These are phyloP conservation scores for Cantharis rufa DNA, from an alignment of 2,888 invertebrate species.

Conservation along the genomic window DNA sequence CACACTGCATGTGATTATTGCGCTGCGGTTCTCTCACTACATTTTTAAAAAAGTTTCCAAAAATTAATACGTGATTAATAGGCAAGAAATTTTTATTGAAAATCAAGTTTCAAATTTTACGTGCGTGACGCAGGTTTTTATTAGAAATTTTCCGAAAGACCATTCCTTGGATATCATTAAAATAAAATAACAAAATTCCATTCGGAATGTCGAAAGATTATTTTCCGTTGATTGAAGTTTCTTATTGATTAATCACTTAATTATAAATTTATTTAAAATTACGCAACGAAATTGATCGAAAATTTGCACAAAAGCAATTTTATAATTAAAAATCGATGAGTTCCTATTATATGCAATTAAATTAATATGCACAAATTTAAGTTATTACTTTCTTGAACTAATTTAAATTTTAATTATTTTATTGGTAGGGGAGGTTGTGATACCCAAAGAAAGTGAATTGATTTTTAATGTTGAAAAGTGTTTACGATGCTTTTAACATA, in stretches of 20 bases:
- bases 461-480: neutral
- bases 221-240: neutral
- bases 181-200: neutral
- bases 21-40: neutral
- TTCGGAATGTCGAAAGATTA: neutral
- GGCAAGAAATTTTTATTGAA: neutral
- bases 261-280: neutral
- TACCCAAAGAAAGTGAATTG: neutral
- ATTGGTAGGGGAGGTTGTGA: neutral
- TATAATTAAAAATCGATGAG: neutral
- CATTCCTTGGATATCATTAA: neutral
- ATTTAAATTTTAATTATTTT: neutral
- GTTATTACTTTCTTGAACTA: neutral
- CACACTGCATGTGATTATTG: neutral
- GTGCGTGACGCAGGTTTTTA: neutral
- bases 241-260: neutral
- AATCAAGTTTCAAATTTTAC: neutral
- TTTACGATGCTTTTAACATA: neutral
- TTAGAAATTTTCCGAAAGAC: neutral
- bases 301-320: neutral
- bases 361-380: neutral
- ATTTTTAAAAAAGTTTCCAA: neutral
- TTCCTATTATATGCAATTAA: neutral
- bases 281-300: neutral
- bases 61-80: neutral